Evolutionary conservation across 2,888 invertebrate genomes (phyloP), one percentile per base, ranked within the genome.

Genomic region (Leucania comma): DNA sequence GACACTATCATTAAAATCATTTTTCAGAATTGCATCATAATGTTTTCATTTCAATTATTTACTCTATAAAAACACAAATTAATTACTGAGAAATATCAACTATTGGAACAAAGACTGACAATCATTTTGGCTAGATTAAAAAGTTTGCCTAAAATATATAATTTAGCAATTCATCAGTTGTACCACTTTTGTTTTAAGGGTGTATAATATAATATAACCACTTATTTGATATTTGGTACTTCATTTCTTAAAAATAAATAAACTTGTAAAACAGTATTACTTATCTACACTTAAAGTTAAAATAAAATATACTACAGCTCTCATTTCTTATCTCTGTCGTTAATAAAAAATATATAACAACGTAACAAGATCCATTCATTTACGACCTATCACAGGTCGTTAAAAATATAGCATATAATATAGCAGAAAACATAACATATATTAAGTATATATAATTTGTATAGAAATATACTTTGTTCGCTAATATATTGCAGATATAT

Each of bases 381-480:
- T 71, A 72, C 29, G 69, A n/a, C 81, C 78, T 80, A 87, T 86
- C 85, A 85, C 87, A 86, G 81, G 81, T 84, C 51, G 68, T 78
- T 60, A 80, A 71, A 78, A 78, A 75, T 81, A 74, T 74, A 77
- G 65, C 66, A 35, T 22, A 22, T 32, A 32, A 54, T 68, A 57
- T 51, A 80, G 83, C 78, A 80, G 79, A 83, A 79, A 83, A 81
- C 68, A 82, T 81, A 72, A 75, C 72, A 59, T 59, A 57, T 51
- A 67, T 60, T 54, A 46, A 72, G 74, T 71, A 59, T 59, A 59
- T 54, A 68, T 54, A 42, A 38, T 61, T 67, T 51, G 48, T 81
- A 71, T 81, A 85, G 77, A 86, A 82, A 83, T 81, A 78, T 81
- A 80, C 60, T 83, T 61, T 76, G 71, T 57, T 72, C 58, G 57